Percentiles rank a stretch among this genome's conserved stretches.
Conservation (phyloP, 2,888 invertebrate species). For the Drosophila atripex region DNA sequence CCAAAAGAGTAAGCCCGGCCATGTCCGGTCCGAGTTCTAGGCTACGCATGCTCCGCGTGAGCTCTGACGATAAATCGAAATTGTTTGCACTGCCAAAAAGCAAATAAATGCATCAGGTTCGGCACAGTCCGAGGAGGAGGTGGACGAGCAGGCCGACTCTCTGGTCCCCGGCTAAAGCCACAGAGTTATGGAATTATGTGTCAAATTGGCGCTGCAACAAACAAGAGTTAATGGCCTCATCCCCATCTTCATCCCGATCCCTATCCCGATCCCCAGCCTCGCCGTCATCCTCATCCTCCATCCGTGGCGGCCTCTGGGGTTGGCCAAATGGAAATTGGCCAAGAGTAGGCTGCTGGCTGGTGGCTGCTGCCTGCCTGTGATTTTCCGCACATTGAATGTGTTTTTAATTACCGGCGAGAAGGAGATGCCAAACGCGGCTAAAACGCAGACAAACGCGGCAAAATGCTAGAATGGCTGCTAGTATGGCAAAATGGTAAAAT, state of each 20-base stretch:
- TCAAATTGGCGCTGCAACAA: slow-evolving; percentile 65
- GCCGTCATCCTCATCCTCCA: slow-evolving; percentile 6
- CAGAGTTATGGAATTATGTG: slow-evolving; percentile 76
- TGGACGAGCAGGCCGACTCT: slow-evolving; percentile 14
- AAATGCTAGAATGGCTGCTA: slow-evolving; percentile 21
- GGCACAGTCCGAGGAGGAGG: slow-evolving; percentile 22
- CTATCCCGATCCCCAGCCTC: slow-evolving; percentile 7
- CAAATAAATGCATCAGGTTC: slow-evolving; percentile 76
- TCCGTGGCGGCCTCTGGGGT: slow-evolving; percentile 33
- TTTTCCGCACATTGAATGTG: slow-evolving; percentile 79
- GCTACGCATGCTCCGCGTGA: slow-evolving; percentile 67
- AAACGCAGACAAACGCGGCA: slow-evolving; percentile 39
- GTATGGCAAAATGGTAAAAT: slow-evolving; percentile 36
- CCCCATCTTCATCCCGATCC: slow-evolving; percentile 2
- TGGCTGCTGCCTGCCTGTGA: slow-evolving; percentile 53
- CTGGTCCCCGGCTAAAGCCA: slow-evolving; percentile 46
- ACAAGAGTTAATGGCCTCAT: slow-evolving; percentile 72
- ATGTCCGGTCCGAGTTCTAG: slow-evolving; percentile 24
- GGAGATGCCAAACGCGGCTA: slow-evolving; percentile 60
- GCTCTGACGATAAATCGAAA: slow-evolving; percentile 75
- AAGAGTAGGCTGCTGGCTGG: slow-evolving; percentile 20
- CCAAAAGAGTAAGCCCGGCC: background rate
- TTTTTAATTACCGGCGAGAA: slow-evolving; percentile 72
- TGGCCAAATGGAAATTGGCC: slow-evolving; percentile 70
- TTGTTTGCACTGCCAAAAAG: slow-evolving; percentile 78